A percentile compares a stretch with the other conserved stretches of the same genome.
Evolutionary conservation across 2,113 vertebrate species (phyloP).

Genomic region (Nannobrachium achirus): DNA sequence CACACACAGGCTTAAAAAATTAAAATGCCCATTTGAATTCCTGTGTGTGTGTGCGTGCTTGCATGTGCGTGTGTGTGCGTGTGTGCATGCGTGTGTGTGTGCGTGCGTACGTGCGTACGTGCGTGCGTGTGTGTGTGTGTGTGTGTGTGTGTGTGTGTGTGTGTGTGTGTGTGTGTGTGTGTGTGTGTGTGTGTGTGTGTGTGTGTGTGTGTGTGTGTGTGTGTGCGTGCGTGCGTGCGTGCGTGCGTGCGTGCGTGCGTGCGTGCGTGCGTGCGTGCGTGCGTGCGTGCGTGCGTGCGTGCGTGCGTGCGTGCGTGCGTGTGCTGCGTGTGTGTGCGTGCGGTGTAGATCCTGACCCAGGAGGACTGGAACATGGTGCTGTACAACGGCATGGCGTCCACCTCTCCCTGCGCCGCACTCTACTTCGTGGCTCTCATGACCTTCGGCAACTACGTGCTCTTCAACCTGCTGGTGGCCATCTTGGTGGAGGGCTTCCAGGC

Average conservation of each 20-base stretch:
- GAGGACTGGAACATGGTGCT: slow-evolving; percentile 99
- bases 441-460: slow-evolving; percentile 97
- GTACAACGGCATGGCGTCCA: slow-evolving; percentile 96
- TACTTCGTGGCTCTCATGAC: slow-evolving; percentile 99
- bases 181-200: slow-evolving; percentile 13
- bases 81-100: no score
- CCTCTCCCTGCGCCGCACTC: slow-evolving; percentile 93
- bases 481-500: slow-evolving; percentile 98
- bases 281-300: not conserved
- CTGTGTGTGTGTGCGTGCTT: not conserved
- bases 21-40: no score
- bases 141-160: not conserved
- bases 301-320: not conserved
- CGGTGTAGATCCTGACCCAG: slow-evolving; percentile 92
- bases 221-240: not conserved
- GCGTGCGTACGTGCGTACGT: slow-evolving; percentile 1
- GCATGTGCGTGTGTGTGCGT: not conserved
- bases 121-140: not conserved
- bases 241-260: not conserved
- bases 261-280: not conserved
- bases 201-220: not conserved
- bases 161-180: not conserved
- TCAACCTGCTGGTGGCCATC: slow-evolving; percentile 97
- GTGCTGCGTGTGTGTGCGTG: slow-evolving; percentile 18
- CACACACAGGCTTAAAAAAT: not conserved